Base-by-base conservation (phyloP, 2,797 vertebrate genomes). In the Borostomias antarcticus region DNA sequence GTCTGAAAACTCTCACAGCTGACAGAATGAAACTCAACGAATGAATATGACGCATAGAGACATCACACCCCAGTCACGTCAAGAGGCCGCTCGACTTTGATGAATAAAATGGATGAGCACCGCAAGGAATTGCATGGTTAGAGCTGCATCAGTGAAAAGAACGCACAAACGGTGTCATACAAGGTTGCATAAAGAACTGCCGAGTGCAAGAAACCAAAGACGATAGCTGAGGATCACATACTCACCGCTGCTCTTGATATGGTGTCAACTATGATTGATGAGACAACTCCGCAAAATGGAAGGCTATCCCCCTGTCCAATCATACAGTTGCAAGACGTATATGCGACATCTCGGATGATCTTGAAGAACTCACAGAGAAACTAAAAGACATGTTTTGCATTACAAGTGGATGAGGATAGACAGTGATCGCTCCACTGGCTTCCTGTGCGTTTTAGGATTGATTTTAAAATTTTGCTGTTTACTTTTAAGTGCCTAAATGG, bases 21-120 rank as follows among this genome's bases (percentile, higher is more conserved):
- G 62, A 74, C 57, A 71, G 72, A 26, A 68, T 72, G 66, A 80
- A 68, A 52, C 51, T 68, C 19, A 76, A 72, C 35, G 74, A 76
- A 69, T 67, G 52, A 54, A 64, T 32, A 25, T 30, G 58, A 17
- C 59, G 76, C 64, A 35, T 50, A 29, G 47, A 76, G 30, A 68
- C 53, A 8, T 60, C 53, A 64, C 71, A 76, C 43, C 65, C 74
- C 21, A 57, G 13, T 47, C 64, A 68, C 89, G 15, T 47, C 17
- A 4, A 17, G 11, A 47, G 17, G 8, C 15, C 15, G 3, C 28
- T 17, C 48, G 30, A 43, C 25, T 7, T 43, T 19, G 21, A 48
- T 62, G 7, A 37, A n/a, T n/a, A n/a, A n/a, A n/a, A n/a, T n/a
- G n/a, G n/a, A n/a, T n/a, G n/a, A n/a, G n/a, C n/a, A n/a, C n/a